Percentiles rank a stretch among this genome's conserved stretches.
Conservation (phyloP, 2,113 vertebrate genomes). For the Muntiacus reevesi region DNA sequence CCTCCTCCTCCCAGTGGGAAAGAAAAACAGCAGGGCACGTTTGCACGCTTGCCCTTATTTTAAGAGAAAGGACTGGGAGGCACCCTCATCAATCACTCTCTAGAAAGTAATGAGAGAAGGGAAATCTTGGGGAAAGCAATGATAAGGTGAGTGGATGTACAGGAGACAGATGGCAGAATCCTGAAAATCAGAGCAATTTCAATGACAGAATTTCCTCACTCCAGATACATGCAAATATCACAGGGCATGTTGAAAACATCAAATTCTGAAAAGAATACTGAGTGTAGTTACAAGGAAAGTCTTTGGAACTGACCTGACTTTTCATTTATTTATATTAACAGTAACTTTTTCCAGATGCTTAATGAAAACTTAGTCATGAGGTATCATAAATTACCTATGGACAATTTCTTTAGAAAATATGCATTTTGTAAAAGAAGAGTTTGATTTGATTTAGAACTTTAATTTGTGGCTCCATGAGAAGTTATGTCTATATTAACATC, state of each 20-base stretch:
- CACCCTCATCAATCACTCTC: slow-evolving; percentile 15
- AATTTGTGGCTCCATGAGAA: not conserved
- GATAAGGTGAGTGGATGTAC: slow-evolving; percentile 19
- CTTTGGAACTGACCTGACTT: not conserved
- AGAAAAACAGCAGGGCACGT: not conserved
- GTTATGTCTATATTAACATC: not conserved
- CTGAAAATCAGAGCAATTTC: slow-evolving; percentile 56
- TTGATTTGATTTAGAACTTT: not conserved
- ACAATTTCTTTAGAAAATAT: not conserved
- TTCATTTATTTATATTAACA: not conserved
- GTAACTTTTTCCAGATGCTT: not conserved
- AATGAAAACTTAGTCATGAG: not conserved
- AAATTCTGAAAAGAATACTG: slow-evolving; percentile 11
- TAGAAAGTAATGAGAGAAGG: slow-evolving; percentile 52
- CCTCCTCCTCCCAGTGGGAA: not conserved
- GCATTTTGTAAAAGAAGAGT: not conserved
- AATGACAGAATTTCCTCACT: not conserved
- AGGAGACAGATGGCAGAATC: slow-evolving; percentile 44
- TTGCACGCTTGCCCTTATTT: not conserved
- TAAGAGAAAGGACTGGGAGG: not conserved
- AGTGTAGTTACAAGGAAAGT: not conserved
- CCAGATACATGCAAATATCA: not conserved
- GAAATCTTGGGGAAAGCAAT: slow-evolving; percentile 50
- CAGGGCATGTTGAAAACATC: not conserved
- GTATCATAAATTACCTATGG: not conserved